phyloP scores from a whole-genome alignment of 1,140 invertebrate genomes.

The Periplaneta americana region DNA sequence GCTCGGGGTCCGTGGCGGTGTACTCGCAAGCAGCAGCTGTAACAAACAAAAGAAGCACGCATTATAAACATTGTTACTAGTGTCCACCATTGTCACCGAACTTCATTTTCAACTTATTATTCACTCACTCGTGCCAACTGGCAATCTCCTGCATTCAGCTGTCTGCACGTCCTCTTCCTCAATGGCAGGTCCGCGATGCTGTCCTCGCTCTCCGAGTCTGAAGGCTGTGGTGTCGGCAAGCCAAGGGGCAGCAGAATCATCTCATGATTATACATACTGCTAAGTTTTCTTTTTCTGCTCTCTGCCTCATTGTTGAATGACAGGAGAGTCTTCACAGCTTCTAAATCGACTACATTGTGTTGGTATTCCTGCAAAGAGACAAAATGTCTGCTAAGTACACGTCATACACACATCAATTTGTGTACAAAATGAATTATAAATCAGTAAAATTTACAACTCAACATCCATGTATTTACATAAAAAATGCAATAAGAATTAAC shows the following conservation, averaged over 20 bases:
- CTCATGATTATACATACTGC: not conserved
- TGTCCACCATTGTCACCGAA: not conserved
- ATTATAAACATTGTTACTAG: not conserved
- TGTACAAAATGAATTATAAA: not conserved
- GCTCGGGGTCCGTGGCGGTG: slow-evolving; percentile 41
- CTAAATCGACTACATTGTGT: not conserved
- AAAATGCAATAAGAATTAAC: no score
- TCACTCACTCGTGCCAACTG: not conserved
- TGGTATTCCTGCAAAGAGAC: not conserved
- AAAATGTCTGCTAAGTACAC: not conserved
- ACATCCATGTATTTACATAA: not conserved
- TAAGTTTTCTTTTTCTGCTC: not conserved
- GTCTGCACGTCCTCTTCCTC: slow-evolving; percentile 8
- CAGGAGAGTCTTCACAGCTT: slow-evolving; percentile 5
- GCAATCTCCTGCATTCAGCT: not conserved
- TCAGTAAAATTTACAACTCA: not conserved
- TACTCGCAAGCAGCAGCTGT: slow-evolving; percentile 37
- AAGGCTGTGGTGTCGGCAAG: slow-evolving; percentile 14
- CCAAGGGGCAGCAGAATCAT: not conserved
- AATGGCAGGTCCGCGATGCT: slow-evolving; percentile 1
- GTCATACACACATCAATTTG: not conserved
- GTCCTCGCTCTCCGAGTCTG: slow-evolving; percentile 16
- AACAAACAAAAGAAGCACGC: not conserved
- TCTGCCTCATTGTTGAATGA: not conserved
- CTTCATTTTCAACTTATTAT: not conserved